Conservation (phyloP, 2,797 vertebrate genomes). For the Acanthis flammea region DNA sequence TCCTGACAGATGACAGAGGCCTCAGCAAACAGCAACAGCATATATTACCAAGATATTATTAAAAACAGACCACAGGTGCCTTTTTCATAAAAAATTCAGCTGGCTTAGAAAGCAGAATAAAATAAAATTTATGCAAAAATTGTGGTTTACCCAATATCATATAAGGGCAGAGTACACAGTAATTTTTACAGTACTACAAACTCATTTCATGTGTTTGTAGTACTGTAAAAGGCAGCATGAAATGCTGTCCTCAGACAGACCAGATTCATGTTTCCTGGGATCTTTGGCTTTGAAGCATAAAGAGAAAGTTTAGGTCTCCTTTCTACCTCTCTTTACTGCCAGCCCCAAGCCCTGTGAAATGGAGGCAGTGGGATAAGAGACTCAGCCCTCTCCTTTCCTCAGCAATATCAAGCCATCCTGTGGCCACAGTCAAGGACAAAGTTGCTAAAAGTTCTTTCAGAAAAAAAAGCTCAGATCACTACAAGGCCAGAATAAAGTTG, state of each 20-base stretch:
- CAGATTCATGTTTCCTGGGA: not conserved
- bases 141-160: not conserved
- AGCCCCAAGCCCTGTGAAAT: not conserved
- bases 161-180: not conserved
- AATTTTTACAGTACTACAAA: not conserved
- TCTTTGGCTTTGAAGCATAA: not conserved
- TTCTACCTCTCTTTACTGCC: not conserved
- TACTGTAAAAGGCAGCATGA: not conserved
- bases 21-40: not conserved
- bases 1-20: not conserved
- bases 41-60: not conserved
- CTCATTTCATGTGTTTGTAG: not conserved
- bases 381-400: not conserved
- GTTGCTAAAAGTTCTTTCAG: not conserved
- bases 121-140: not conserved
- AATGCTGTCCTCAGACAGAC: not conserved
- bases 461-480: not conserved
- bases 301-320: not conserved
- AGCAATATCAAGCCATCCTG: not conserved
- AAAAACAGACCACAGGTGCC: not conserved
- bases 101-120: not conserved
- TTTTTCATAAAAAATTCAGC: not conserved
- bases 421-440: not conserved
- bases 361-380: not conserved
- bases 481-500: not conserved